Evolutionary conservation across 2,113 vertebrate species (phyloP), one percentile per base, ranked within the genome.

Genomic region (Micromys minutus): DNA sequence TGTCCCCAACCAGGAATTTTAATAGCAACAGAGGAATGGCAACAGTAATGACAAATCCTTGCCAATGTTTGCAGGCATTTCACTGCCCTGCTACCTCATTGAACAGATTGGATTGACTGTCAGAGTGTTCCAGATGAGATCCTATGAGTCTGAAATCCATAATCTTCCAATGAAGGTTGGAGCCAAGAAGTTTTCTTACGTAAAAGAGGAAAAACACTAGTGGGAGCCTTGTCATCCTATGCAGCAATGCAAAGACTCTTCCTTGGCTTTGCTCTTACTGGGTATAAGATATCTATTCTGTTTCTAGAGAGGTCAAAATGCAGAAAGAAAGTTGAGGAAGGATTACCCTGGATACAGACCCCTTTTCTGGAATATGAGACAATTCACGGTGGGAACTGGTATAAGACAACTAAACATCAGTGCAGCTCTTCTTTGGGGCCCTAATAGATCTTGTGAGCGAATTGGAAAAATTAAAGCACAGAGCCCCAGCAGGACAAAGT

Each of bases 341-440:
- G 45, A 29, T 96, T 87, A 93, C 69, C 55, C 72, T 80, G 24
- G 26, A 89, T 80, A 87, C 34, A 87, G 92, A 95, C 45, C 3
- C 55, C 77, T 77, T 94, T 71, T 83, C 74, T 93, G 42, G 77
- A 36, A 3, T 91, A 80, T 36, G 79, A 89, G 39, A 77, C 65
- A 96, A 94, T 76, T 52, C 57, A 89, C 5, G 42, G 31, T 31
- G 72, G 0, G 74, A 85, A 42, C 76, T 83, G 12, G 34, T 67
- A 3, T 34, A 81, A 93, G 55, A 93, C 3, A 11, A 0, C 19
- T 83, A 90, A 59, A 74, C 69, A 31, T 36, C 2, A 67, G n/a
- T 36, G 63, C 36, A 72, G 26, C 24, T 45, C 19, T 5, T 86
- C 42, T 83, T 80, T 90, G 26, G 2, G 1, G 65, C 50, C 69